Base-by-base conservation (phyloP, 2,113 vertebrate species). In the Cnemophilus loriae region DNA sequence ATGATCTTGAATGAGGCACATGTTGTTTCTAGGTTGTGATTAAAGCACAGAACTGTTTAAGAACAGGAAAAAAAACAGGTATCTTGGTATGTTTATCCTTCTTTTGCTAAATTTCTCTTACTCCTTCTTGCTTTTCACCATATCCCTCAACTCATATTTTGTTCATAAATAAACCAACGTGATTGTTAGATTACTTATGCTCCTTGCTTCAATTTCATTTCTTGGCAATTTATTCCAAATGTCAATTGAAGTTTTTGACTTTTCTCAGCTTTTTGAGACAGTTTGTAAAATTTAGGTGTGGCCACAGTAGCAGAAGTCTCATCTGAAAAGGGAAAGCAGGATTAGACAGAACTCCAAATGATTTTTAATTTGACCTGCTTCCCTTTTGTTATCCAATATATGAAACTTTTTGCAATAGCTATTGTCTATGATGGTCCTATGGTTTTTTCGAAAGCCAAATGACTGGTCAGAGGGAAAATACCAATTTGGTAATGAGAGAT, bases 1-100 rank as follows among this genome's bases (percentile, higher is more conserved):
- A 91, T 95, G 91, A 39, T 74, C 70, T 76, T 74, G 90, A 97
- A 80, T 77, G 70, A 95, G 75, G 73, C 56, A 75, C 81, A 92
- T 91, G 71, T 65, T 88, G 47, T 89, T 97, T 95, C 92, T 89
- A 93, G 21, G 28, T 50, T 76, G 39, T 35, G 37, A 78, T 64
- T 60, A 87, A 82, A 89, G 35, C 39, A 75, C 41, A 61, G 46
- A 84, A 33, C 16, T 35, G 18, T 35, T 57, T 42, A 83, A 83
- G 41, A 87, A n/a, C 14, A 75, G 23, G 57, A 3, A 57, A 78
- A 94, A 68, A 10, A 4, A 10, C 22, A 75, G 37, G 4, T 76
- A 26, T 64, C 60, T 73, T 71, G 24, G 7, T 75, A 60, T 7
- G 4, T 28, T 28, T 87, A 32, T 27, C 9, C 8, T 81, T 52